Evolutionary conservation across 2,113 vertebrate genomes (phyloP).

Genomic region (Campylomormyrus tamandua): DNA sequence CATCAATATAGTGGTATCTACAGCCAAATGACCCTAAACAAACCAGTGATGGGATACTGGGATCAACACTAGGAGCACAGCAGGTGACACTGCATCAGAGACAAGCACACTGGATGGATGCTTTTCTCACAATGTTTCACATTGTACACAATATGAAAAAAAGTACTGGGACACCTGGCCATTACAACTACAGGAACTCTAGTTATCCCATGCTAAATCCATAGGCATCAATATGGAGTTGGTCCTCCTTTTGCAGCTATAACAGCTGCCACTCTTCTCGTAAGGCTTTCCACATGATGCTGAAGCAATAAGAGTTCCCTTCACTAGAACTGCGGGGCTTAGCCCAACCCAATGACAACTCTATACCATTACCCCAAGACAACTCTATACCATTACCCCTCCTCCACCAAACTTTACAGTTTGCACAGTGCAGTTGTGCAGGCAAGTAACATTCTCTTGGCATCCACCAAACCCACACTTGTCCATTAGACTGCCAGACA

Average conservation of each 20-base stretch:
- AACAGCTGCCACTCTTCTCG: neutral
- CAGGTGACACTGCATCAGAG: neutral
- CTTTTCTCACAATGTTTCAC: neutral
- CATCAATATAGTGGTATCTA: no score
- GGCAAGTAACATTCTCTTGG: neutral
- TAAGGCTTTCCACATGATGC: neutral
- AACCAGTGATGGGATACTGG: neutral
- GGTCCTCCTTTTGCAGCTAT: neutral
- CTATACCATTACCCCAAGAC: neutral
- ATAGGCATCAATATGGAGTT: neutral
- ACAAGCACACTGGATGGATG: neutral
- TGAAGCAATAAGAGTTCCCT: neutral
- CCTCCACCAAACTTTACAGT: neutral
- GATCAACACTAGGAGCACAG: neutral
- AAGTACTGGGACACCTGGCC: neutral
- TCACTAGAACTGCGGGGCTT: neutral
- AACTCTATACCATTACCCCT: neutral
- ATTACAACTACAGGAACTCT: neutral
- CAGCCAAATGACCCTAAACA: neutral
- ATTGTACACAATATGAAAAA: neutral
- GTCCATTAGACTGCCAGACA: neutral
- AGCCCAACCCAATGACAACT: neutral
- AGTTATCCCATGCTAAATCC: neutral
- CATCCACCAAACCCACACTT: neutral
- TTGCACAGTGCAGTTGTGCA: neutral